These are phyloP conservation scores for Drosophila acutilabella DNA, from an alignment of 2,888 invertebrate species.

Conservation along the genomic window DNA sequence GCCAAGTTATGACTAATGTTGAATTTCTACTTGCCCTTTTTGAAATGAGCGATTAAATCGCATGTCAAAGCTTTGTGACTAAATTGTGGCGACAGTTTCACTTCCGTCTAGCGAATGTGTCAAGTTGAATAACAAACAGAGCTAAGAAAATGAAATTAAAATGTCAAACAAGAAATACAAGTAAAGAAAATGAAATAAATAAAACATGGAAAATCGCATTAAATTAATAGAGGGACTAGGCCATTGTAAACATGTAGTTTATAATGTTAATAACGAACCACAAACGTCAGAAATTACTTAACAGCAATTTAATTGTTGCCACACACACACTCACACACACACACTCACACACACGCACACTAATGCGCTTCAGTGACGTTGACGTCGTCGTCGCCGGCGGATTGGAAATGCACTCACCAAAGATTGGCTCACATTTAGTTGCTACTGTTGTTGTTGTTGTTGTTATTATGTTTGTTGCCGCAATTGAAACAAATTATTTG, in stretches of 20 bases:
- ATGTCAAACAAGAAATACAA: slow-evolving; percentile 34
- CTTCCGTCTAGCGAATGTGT: slow-evolving; percentile 42
- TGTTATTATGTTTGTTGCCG: slow-evolving; percentile 50
- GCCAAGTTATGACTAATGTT: not conserved
- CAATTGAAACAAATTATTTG: slow-evolving; percentile 76
- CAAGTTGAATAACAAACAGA: slow-evolving; percentile 47
- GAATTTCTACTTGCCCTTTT: slow-evolving; percentile 15
- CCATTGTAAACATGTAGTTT: slow-evolving; percentile 45
- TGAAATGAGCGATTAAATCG: slow-evolving; percentile 1
- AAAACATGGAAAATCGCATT: slow-evolving; percentile 21
- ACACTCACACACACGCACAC: slow-evolving; percentile 20
- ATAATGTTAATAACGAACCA: slow-evolving; percentile 58
- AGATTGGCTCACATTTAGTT: slow-evolving; percentile 70
- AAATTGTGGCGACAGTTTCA: slow-evolving; percentile 39
- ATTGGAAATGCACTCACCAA: slow-evolving; percentile 73
- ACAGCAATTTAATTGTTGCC: slow-evolving; percentile 73
- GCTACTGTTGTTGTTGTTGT: slow-evolving; percentile 18
- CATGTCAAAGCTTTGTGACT: slow-evolving; percentile 27
- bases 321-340: slow-evolving; percentile 35
- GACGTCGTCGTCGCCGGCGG: slow-evolving; percentile 51
- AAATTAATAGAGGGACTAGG: slow-evolving; percentile 43
- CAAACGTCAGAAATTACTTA: slow-evolving; percentile 69
- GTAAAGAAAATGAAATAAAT: not conserved
- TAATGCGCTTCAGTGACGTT: slow-evolving; percentile 73
- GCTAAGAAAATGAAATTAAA: slow-evolving; percentile 33